These are phyloP conservation scores for Leptonema lineaticorne DNA, from an alignment of 1,140 invertebrate species.

Conservation along the genomic window DNA sequence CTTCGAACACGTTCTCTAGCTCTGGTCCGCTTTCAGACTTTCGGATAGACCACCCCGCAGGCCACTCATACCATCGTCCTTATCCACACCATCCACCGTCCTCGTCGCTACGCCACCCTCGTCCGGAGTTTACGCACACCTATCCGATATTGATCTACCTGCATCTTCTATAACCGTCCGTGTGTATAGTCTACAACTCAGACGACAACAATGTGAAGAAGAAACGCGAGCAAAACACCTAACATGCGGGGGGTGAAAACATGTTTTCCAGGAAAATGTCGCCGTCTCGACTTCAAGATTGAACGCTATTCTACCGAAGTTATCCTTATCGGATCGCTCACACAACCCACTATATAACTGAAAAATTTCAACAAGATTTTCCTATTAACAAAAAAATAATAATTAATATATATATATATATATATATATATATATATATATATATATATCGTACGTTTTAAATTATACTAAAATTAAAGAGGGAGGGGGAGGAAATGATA, in stretches of 20 bases:
- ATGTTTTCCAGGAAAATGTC: not conserved
- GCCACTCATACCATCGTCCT: not conserved
- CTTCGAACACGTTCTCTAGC: no score
- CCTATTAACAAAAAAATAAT: not conserved
- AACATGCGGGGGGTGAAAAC: no score
- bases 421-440: not conserved
- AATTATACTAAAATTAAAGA: no score
- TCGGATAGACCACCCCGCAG: no score
- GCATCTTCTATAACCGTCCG: not conserved
- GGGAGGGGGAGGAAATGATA: no score
- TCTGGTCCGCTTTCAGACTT: no score
- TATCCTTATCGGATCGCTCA: not conserved
- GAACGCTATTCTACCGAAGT: not conserved
- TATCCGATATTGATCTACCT: conserved; percentile 25
- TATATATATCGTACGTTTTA: not conserved
- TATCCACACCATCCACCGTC: not conserved
- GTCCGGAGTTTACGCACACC: conserved; percentile 12
- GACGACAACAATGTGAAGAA: no score
- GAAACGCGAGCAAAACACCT: no score
- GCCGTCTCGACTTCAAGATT: not conserved
- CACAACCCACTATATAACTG: not conserved
- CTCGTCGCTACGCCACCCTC: not conserved
- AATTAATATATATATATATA: not conserved
- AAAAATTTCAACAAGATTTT: not conserved
- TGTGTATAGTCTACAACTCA: no score